Evolutionary conservation across 1,140 invertebrate genomes (phyloP).

Genomic region (Sinella curviseta): DNA sequence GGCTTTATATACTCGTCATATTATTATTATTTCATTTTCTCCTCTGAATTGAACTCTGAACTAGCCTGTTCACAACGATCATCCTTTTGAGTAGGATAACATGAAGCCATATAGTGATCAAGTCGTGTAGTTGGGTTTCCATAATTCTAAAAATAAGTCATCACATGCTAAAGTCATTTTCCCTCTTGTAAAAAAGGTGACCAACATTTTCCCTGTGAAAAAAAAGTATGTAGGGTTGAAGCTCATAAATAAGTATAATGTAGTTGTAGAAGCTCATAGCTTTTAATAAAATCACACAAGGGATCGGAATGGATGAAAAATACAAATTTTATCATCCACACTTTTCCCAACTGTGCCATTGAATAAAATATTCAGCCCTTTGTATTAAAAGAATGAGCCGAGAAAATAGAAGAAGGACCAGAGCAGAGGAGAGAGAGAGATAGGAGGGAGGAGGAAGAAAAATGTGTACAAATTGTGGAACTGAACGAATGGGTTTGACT

Average conservation of each 20-base stretch:
- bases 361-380: background rate
- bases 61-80: background rate
- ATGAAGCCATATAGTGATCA: too few species aligned
- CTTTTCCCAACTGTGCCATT: background rate
- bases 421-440: background rate
- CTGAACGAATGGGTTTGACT: slow-evolving; percentile 12
- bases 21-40: background rate
- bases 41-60: background rate
- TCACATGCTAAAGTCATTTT: too few species aligned
- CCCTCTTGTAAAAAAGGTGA: too few species aligned
- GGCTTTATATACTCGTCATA: background rate
- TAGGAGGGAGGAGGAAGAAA: background rate
- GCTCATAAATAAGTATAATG: too few species aligned
- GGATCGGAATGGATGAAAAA: background rate
- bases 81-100: too few species aligned
- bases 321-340: background rate
- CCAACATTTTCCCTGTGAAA: too few species aligned
- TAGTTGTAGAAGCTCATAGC: too few species aligned
- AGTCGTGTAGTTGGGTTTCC: too few species aligned
- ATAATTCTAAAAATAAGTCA: too few species aligned
- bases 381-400: background rate
- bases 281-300: background rate
- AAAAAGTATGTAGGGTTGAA: too few species aligned
- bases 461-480: background rate
- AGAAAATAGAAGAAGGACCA: too few species aligned